Conservation (phyloP, 2,888 invertebrate species). For the Panopea generosa region DNA sequence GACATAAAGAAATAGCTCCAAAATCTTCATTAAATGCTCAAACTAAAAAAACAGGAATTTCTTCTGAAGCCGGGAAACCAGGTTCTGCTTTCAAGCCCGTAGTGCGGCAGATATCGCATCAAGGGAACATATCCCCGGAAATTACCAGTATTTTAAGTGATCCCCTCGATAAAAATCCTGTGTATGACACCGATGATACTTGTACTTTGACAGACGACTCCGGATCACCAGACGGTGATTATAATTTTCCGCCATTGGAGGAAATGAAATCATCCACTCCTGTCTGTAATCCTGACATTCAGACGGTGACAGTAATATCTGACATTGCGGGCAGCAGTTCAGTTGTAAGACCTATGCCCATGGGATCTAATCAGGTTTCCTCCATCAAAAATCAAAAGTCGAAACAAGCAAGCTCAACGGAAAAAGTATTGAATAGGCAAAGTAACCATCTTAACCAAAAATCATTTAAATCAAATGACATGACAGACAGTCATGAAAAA, state of each 20-base stretch:
- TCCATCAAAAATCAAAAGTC: conserved; percentile 2
- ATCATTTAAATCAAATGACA: not conserved
- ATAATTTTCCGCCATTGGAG: conserved; percentile 63
- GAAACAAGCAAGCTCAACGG: too few relatives aligned
- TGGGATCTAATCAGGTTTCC: conserved; percentile 14
- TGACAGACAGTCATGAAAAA: not conserved
- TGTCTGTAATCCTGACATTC: conserved; percentile 7
- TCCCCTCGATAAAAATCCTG: conserved; percentile 5
- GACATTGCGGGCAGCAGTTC: conserved; percentile 11
- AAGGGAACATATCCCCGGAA: conserved; percentile 27
- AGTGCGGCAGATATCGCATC: not conserved
- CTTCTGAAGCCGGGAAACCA: not conserved
- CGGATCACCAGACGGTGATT: conserved; percentile 48
- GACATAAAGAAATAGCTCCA: conserved; percentile 35
- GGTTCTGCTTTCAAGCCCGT: not conserved
- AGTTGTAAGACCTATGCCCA: conserved; percentile 25
- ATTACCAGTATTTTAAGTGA: conserved; percentile 22
- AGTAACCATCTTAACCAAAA: too few relatives aligned
- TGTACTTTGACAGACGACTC: conserved; percentile 60
- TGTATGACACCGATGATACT: conserved; percentile 49
- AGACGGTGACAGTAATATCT: conserved; percentile 29
- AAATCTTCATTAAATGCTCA: conserved; percentile 6
- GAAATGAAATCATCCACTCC: conserved; percentile 46
- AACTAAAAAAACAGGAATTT: not conserved
- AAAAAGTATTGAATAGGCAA: too few relatives aligned